Base-by-base conservation (phyloP, 2,797 vertebrate genomes). In the Amblyraja radiata region DNA sequence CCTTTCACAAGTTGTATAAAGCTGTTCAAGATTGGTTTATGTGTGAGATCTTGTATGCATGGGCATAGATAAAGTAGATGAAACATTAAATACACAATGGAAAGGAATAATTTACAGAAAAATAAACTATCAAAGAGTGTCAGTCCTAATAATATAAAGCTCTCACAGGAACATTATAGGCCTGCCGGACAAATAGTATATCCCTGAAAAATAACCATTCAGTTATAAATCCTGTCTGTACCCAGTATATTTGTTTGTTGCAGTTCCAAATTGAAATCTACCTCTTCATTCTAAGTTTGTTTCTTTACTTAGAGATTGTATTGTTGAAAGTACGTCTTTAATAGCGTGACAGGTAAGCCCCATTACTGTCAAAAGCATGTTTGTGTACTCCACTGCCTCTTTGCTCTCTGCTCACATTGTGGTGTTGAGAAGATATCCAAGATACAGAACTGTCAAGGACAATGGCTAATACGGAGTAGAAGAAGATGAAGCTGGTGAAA, bases 1-100 rank as follows among this genome's bases (percentile, higher is more conserved):
- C 68, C 68, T 54, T 74, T 91, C 68, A 74, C 36, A 74, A 74
- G 36, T 91, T 46, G 36, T 91, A 71, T 46, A 54, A 91, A 91
- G 90, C 83, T 65, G 83, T 88, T 84, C 81, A 84, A 61, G 54
- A 84, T 61, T 58, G 58, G 54, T 84, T 86, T 63, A 65, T 65
- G 13, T 86, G 58, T 88, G 63, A 88, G 58, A 65, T 32, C 83
- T 63, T 65, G 9, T 54, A 14, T 36, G 8, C 90, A 73, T 68
- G 71, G 90, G 39, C 23, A 36, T 54, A 74, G 68, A 54, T 71
- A 91, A 73, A 91, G 71, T 88, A 65, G 28, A 63, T 2, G 6
- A 32, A 63, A 65, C 83, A 32, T 28, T 74, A 21, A 73, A 9
- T 74, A 7, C 83, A 84, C 81, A 84, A 90, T 90, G 36, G 88